Percentiles rank a stretch among this genome's conserved stretches.
Conservation (phyloP, 2,797 vertebrate genomes). For the Semaprochilodus insignis region DNA sequence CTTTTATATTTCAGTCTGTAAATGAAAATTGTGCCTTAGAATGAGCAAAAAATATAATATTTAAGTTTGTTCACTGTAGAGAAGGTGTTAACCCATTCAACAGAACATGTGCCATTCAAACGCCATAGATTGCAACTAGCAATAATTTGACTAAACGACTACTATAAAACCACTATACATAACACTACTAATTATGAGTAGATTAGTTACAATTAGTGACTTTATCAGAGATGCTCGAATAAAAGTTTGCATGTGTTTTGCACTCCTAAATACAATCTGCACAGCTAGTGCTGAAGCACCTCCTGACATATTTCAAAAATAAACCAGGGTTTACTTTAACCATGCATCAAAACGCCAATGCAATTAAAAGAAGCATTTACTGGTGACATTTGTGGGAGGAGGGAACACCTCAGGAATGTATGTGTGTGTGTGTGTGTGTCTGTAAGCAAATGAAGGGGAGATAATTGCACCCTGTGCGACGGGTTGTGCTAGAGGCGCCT, state of each 20-base stretch:
- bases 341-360: constrained; percentile 3
- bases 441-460: constrained; percentile 29
- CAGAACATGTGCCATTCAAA: too few species aligned
- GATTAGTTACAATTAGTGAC: neutral
- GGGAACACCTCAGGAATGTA: constrained; percentile 32
- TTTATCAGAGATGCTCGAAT: neutral
- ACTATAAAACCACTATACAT: neutral
- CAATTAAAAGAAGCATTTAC: constrained; percentile 35
- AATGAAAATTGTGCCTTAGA: too few species aligned
- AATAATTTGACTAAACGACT: neutral
- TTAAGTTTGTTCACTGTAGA: too few species aligned
- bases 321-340: constrained; percentile 27
- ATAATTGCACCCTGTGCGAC: constrained; percentile 36
- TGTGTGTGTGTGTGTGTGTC: constrained; percentile 24
- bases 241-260: neutral
- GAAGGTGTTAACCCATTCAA: too few species aligned
- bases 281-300: neutral
- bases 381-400: constrained; percentile 23
- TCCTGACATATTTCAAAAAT: constrained; percentile 24
- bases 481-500: constrained; percentile 32
- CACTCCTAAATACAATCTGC: constrained; percentile 47
- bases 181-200: neutral
- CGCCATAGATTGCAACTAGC: neutral
- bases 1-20: too few species aligned
- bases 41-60: too few species aligned